Evolutionary conservation across 2,113 vertebrate species (phyloP).

Genomic region (Podarcis raffonei): DNA sequence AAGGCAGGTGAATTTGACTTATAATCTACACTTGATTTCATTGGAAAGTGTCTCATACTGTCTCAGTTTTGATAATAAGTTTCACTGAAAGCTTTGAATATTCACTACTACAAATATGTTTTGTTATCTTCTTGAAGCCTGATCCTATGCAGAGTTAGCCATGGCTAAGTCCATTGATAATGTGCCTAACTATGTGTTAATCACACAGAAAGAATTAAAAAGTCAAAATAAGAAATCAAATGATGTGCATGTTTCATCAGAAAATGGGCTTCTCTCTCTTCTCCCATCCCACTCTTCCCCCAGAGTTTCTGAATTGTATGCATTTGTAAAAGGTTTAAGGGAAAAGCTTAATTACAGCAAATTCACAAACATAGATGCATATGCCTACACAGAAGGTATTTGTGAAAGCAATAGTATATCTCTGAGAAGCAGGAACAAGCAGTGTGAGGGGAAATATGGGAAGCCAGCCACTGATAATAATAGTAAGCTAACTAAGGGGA

Average conservation of each 20-base stretch:
- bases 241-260: slow-evolving; percentile 3
- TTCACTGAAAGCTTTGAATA: slow-evolving; percentile 61
- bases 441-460: too few species aligned
- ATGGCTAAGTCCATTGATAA: background rate
- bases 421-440: background rate
- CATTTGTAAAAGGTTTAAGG: background rate
- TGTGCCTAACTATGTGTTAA: background rate
- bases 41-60: slow-evolving; percentile 66
- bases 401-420: background rate
- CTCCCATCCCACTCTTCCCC: background rate
- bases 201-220: slow-evolving; percentile 25
- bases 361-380: background rate
- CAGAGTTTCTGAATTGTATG: slow-evolving; percentile 20
- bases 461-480: background rate
- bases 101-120: slow-evolving; percentile 61
- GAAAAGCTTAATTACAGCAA: background rate
- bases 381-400: background rate
- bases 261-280: slow-evolving; percentile 18
- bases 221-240: slow-evolving; percentile 12
- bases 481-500: background rate
- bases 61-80: slow-evolving; percentile 72
- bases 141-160: background rate
- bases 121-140: slow-evolving; percentile 45
- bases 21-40: slow-evolving; percentile 72
- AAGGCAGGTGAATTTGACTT: slow-evolving; percentile 67